Conservation (phyloP, 1,140 invertebrate genomes). For the Drosophila neocordata region DNA sequence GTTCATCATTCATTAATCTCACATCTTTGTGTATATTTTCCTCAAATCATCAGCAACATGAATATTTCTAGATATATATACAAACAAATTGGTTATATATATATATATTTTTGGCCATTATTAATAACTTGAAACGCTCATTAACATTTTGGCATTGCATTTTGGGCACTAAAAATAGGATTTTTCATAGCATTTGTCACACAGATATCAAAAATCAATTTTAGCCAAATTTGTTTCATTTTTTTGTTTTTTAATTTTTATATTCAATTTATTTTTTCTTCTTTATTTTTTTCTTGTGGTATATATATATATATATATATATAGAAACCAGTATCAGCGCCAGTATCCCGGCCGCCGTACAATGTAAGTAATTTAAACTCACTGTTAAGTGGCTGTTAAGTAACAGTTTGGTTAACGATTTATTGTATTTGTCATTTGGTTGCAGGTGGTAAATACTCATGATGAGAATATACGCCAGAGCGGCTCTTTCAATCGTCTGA, state of each 20-base stretch:
- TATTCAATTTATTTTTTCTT: constrained; percentile 19
- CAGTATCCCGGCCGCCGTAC: constrained; percentile 81
- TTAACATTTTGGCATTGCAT: constrained; percentile 50
- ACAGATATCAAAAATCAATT: constrained; percentile 23
- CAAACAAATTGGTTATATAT: neutral
- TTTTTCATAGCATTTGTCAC: constrained; percentile 12
- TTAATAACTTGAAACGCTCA: constrained; percentile 61
- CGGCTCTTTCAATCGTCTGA: constrained; percentile 94
- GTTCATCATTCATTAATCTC: constrained; percentile 60
- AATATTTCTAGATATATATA: constrained; percentile 13
- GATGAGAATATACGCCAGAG: constrained; percentile 94
- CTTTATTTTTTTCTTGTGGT: constrained; percentile 7
- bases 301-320: too few species aligned
- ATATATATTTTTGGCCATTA: constrained; percentile 36
- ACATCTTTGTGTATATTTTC: constrained; percentile 76
- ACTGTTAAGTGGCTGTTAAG: too few species aligned
- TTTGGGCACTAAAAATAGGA: constrained; percentile 25
- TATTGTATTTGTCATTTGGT: neutral
- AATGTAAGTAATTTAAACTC: constrained; percentile 76
- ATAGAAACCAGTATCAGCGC: constrained; percentile 81
- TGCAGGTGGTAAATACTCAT: constrained; percentile 82
- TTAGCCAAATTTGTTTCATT: constrained; percentile 16
- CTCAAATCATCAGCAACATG: constrained; percentile 41
- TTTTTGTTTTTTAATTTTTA: constrained; percentile 22
- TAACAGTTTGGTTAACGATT: neutral